Percentiles rank a stretch among this genome's conserved stretches.
These are phyloP conservation scores for Polylopha cassiicola DNA, from an alignment of 2,888 invertebrate species.

Conservation along the genomic window DNA sequence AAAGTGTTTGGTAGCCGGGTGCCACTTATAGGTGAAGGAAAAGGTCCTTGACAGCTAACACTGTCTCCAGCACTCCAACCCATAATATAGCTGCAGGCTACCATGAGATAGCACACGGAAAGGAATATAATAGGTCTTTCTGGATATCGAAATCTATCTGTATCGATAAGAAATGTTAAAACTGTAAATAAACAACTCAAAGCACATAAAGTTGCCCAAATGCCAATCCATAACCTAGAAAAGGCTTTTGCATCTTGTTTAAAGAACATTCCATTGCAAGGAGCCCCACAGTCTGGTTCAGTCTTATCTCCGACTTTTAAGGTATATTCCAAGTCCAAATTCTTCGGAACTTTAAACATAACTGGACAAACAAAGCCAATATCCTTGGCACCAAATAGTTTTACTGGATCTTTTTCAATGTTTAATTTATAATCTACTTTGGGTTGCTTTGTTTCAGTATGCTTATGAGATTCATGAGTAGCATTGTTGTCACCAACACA, in stretches of 20 bases:
- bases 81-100: slow-evolving; percentile 93
- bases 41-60: slow-evolving; percentile 90
- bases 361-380: slow-evolving; percentile 92
- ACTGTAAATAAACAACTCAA: slow-evolving; percentile 94
- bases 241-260: slow-evolving; percentile 87
- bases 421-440: slow-evolving; percentile 68
- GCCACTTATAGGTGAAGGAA: slow-evolving; percentile 82
- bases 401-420: slow-evolving; percentile 70
- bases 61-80: slow-evolving; percentile 90
- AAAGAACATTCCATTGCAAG: slow-evolving; percentile 96
- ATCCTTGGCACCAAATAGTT: slow-evolving; percentile 78
- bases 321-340: slow-evolving; percentile 88
- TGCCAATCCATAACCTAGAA: slow-evolving; percentile 93
- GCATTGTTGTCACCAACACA: slow-evolving; percentile 89
- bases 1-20: slow-evolving; percentile 86
- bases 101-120: slow-evolving; percentile 96
- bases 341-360: slow-evolving; percentile 89
- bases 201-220: slow-evolving; percentile 94
- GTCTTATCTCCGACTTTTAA: slow-evolving; percentile 88
- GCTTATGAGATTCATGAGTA: slow-evolving; percentile 76
- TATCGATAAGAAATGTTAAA: slow-evolving; percentile 95
- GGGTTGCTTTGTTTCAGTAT: slow-evolving; percentile 53
- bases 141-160: slow-evolving; percentile 96
- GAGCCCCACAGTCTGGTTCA: slow-evolving; percentile 88
- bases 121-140: slow-evolving; percentile 98